Percentiles rank a stretch among this genome's conserved stretches.
phyloP scores from a whole-genome alignment of 2,797 vertebrate genomes.

The Chelonia mydas region DNA sequence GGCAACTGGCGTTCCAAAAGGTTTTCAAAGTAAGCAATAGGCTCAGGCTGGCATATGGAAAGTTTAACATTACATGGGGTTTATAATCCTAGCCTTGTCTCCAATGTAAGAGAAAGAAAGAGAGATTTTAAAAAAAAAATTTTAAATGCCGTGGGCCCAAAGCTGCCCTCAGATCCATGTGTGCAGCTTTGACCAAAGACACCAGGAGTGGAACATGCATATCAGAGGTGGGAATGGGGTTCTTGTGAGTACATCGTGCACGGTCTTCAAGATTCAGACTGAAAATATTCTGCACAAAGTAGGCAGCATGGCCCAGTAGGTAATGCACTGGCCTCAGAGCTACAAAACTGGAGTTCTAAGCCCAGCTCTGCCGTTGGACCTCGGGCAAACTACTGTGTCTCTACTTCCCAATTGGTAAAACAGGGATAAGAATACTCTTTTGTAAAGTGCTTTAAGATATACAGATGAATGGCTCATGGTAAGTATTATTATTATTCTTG shows the following conservation, averaged over 20 bases:
- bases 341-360: not conserved
- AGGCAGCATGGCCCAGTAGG: not conserved
- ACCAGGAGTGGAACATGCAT: not conserved
- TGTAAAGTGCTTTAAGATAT: not conserved
- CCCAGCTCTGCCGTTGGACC: not conserved
- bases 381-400: not conserved
- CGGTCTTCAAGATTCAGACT: not conserved
- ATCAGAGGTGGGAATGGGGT: not conserved
- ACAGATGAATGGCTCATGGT: not conserved
- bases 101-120: not conserved
- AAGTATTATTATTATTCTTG: too few relatives aligned
- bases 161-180: fast-evolving
- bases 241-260: not conserved
- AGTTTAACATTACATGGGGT: constrained; percentile 49
- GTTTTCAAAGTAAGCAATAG: constrained; percentile 51
- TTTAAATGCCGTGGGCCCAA: fast-evolving
- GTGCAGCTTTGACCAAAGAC: fast-evolving
- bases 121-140: not conserved
- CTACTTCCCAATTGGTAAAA: not conserved
- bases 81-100: constrained; percentile 29
- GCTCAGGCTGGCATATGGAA: not conserved
- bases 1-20: constrained; percentile 58
- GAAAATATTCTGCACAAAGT: not conserved
- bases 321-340: not conserved
- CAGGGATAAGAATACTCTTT: not conserved